Percentiles rank a stretch among this genome's conserved stretches.
Conservation (phyloP, 2,113 vertebrate genomes). For the Alexandromys fortis region DNA sequence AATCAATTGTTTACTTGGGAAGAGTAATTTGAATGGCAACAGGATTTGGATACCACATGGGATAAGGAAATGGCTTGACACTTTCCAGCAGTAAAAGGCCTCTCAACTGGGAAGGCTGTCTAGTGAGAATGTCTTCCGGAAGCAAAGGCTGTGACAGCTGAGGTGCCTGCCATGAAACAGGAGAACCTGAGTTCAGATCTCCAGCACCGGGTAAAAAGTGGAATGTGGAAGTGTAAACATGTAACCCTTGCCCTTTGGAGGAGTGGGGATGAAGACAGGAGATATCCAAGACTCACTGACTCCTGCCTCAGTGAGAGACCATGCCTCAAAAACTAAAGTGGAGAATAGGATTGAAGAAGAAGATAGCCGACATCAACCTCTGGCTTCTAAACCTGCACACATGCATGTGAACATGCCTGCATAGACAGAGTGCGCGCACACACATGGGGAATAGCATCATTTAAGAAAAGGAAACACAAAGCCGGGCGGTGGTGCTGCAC, state of each 20-base stretch:
- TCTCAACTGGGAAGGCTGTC: background rate
- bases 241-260: background rate
- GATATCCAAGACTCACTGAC: too few species aligned
- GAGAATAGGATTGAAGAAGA: too few species aligned
- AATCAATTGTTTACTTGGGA: background rate
- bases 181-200: background rate
- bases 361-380: too few species aligned
- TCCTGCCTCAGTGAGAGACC: background rate
- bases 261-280: too few species aligned
- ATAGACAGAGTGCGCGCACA: background rate
- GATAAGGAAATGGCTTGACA: background rate
- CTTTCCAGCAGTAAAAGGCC: slow-evolving; percentile 1
- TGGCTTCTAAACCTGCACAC: background rate
- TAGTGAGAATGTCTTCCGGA: background rate
- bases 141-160: background rate
- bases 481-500: too few species aligned
- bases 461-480: background rate
- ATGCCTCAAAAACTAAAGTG: background rate
- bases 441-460: background rate
- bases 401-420: background rate
- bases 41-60: background rate
- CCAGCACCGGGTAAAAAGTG: too few species aligned
- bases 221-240: too few species aligned
- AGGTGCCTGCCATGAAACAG: background rate
- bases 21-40: background rate